phyloP scores from a whole-genome alignment of 53 echinoderm and acorn worm genomes.

The Holothuria scabra region DNA sequence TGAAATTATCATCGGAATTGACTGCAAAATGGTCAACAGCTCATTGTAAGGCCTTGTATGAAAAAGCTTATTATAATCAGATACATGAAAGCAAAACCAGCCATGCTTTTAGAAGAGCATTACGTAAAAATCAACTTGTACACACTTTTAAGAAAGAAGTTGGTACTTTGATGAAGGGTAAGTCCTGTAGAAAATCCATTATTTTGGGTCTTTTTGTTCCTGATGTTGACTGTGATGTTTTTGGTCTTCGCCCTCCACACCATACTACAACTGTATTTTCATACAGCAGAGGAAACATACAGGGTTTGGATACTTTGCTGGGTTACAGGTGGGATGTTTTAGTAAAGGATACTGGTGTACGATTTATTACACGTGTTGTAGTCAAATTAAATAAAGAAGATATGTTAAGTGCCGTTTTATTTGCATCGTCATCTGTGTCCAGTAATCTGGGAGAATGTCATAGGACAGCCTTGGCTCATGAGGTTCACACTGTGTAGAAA shows the following conservation, averaged over 20 bases:
- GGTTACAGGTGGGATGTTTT: conserved; percentile 1
- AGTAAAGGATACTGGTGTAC: neutral
- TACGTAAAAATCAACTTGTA: neutral
- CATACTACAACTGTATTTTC: neutral
- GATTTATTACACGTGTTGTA: neutral
- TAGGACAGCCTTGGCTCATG: too few species aligned
- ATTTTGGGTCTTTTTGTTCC: neutral
- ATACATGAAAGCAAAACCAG: neutral
- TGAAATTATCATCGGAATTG: too few species aligned
- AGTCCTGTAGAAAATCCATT: neutral
- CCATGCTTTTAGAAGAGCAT: neutral
- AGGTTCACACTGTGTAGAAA: too few species aligned
- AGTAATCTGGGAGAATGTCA: too few species aligned
- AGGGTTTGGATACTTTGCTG: neutral
- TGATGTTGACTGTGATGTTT: neutral
- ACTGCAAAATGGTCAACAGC: too few species aligned
- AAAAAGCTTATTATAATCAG: too few species aligned
- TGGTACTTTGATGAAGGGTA: neutral
- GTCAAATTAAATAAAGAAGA: neutral
- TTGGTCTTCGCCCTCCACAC: too few species aligned
- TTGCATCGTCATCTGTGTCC: too few species aligned
- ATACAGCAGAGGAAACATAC: neutral
- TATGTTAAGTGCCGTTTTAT: too few species aligned
- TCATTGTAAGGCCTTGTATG: too few species aligned
- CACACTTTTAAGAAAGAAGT: neutral